Evolutionary conservation across 64 coral and sea anemone genomes (phyloP), one percentile per base, ranked within the genome.

Genomic region (Actinia tenebrosa): DNA sequence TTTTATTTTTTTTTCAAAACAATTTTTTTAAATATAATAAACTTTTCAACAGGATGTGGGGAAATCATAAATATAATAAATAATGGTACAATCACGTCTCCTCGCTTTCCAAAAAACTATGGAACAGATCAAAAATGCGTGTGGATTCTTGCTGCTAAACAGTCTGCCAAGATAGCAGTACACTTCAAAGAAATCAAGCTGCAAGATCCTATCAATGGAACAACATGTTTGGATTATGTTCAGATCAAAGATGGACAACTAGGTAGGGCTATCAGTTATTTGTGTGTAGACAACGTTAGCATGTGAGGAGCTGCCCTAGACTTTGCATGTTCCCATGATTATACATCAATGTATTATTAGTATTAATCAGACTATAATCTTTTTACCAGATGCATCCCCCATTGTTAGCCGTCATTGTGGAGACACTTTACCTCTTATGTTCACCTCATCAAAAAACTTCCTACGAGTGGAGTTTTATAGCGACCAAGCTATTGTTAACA

Each of bases 221-320:
- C 88, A 20, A 25, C 83, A 53, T 97, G 94, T 84, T n/a, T 56
- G 22, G 94, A 97, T 26, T 97, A 80, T 54, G 88, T 97, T 0
- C 88, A 97, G 26, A 79, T 97, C 64, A 87, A 87, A 20, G 91
- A 97, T 47, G 91, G 94, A 9, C 88, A 87, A 53, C 78, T 90
- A 54, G 86, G 94, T 93, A 97, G 46, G 75, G 16, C 26, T 26
- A 50, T 50, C 47, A 8, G 47, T 50, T 50, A 50, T 50, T 50
- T 50, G 47, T 50, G 47, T 50, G 7, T 50, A 50, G 47, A 50
- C 47, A 50, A 8, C 47, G 47, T 50, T 50, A 4, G 47, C 46
- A 47, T 47, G 46, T 47, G 6, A 47, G 46, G 6, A 47, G 46
- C 46, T 47, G 3, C 6, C 46, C 46, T 47, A 47, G 46, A 47